Conservation (phyloP, 2,888 invertebrate genomes). For the Cephus rjabovi region DNA sequence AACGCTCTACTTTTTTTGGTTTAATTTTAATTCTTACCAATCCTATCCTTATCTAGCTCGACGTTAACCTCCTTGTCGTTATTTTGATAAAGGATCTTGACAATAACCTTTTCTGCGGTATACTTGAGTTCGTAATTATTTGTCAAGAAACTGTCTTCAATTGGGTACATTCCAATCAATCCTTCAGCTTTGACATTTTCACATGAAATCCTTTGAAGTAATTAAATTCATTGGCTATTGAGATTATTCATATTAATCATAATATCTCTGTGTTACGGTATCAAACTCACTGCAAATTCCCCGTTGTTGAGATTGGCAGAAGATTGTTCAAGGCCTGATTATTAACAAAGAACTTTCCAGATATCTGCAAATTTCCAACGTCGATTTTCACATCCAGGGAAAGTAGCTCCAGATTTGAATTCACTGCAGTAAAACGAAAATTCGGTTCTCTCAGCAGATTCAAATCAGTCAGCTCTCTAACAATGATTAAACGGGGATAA, state of each 20-base stretch:
- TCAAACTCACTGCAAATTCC: slow-evolving; percentile 55
- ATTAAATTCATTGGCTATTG: slow-evolving; percentile 6
- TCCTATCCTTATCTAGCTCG: slow-evolving; percentile 44
- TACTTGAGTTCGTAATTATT: slow-evolving; percentile 72
- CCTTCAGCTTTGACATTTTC: slow-evolving; percentile 71
- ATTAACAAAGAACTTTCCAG: slow-evolving; percentile 58
- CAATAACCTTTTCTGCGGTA: slow-evolving; percentile 69
- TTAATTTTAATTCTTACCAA: slow-evolving; percentile 40
- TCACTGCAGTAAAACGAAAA: slow-evolving; percentile 14
- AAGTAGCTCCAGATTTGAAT: slow-evolving; percentile 10
- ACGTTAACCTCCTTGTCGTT: slow-evolving; percentile 48
- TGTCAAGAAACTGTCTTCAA: slow-evolving; percentile 71
- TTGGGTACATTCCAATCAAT: slow-evolving; percentile 69
- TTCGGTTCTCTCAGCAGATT: slow-evolving; percentile 17
- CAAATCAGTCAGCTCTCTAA: slow-evolving; percentile 15
- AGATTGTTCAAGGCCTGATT: slow-evolving; percentile 56
- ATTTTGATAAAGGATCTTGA: slow-evolving; percentile 60
- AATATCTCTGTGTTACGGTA: neutral
- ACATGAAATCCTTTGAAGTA: slow-evolving; percentile 66
- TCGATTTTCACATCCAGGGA: slow-evolving; percentile 14
- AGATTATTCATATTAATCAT: neutral
- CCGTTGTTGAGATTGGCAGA: slow-evolving; percentile 57
- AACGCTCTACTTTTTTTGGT: neutral
- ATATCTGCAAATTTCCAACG: slow-evolving; percentile 55
- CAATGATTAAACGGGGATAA: neutral